Percentiles rank a stretch among this genome's conserved stretches.
These are phyloP conservation scores for Gadopsis bispinosus DNA, from an alignment of 2,797 vertebrate genomes.

Conservation along the genomic window DNA sequence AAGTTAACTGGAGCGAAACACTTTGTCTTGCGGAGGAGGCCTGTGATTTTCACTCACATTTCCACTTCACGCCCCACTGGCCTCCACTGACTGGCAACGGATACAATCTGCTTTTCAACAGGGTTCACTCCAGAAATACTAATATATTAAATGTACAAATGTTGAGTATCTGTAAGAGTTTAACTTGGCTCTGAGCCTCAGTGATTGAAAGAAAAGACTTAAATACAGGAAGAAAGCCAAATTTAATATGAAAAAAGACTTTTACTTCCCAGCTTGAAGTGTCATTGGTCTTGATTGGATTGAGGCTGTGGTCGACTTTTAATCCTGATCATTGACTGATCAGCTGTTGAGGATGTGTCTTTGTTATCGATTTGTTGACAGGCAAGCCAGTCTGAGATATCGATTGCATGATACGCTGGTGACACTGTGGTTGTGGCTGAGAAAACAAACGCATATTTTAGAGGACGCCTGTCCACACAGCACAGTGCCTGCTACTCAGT, in stretches of 20 bases:
- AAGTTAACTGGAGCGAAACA: slow-evolving; percentile 18
- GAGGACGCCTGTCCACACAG: not conserved
- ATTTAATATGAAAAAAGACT: not conserved
- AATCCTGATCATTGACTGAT: slow-evolving; percentile 21
- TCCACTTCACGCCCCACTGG: not conserved
- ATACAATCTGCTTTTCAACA: not conserved
- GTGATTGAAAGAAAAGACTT: not conserved
- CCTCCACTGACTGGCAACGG: not conserved
- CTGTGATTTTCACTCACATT: slow-evolving; percentile 17
- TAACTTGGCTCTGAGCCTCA: not conserved
- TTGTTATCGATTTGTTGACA: slow-evolving; percentile 34
- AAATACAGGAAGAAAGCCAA: not conserved
- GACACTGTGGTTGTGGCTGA: slow-evolving; percentile 15
- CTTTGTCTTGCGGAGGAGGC: not conserved
- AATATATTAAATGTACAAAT: not conserved
- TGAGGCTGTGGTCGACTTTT: slow-evolving; percentile 5
- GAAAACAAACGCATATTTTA: slow-evolving; percentile 23
- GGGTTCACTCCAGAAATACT: not conserved
- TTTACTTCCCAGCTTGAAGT: not conserved
- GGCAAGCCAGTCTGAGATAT: slow-evolving; percentile 7
- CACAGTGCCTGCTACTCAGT: not conserved
- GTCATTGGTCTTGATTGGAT: slow-evolving; percentile 11
- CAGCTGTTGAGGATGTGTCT: slow-evolving; percentile 23
- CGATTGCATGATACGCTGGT: slow-evolving; percentile 27
- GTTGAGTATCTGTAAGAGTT: not conserved